Base-by-base conservation (phyloP, 1,140 invertebrate species). In the Drosophila gunungcola region DNA sequence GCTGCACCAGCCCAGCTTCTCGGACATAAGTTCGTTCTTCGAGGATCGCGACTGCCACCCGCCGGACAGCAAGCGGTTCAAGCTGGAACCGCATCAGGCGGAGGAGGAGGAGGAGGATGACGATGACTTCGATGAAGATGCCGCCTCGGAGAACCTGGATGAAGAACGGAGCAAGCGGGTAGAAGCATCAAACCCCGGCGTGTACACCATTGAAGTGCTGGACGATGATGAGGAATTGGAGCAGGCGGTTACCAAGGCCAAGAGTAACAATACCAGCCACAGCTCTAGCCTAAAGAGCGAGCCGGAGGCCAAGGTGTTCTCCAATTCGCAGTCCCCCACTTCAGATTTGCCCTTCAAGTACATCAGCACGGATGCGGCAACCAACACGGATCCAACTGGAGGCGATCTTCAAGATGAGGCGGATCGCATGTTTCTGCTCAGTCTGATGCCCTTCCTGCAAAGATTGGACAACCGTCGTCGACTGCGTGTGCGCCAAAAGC, bases 81-180 rank as follows among this genome's bases (percentile, higher is more conserved):
- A 90, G 36, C 39, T 84, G 49, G 84, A 84, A 43, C 58, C 63
- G 3, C 11, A 32, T 10, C 11, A 68, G 38, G 34, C 61, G 11
- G 41, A 34, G 38, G 67, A 52, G 16, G 69, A 70, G 0, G 79
- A 90, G 27, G 73, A 80, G 27, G 78, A 81, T 39, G 88, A 91
- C 42, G 88, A 91, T 48, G 83, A 91, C 55, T 91, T 91, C 32
- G 88, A 91, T 11, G 88, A 91, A 61, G 88, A 91, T 68, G 88
- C 88, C 0, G 88, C 83, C 1, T 83, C 88, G 2, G 88, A 91
- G 12, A 80, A 76, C 16, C 60, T 79, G 13, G 69, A 72, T 25
- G 74, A 83, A 45, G 75, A 60, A 5, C 55, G 57, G 4, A 61
- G 56, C n/a, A 78, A 78, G 7, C 54, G 54, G 11, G 39, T 36